Base-by-base conservation (phyloP, 2,888 invertebrate species). In the Incurvaria masculella region DNA sequence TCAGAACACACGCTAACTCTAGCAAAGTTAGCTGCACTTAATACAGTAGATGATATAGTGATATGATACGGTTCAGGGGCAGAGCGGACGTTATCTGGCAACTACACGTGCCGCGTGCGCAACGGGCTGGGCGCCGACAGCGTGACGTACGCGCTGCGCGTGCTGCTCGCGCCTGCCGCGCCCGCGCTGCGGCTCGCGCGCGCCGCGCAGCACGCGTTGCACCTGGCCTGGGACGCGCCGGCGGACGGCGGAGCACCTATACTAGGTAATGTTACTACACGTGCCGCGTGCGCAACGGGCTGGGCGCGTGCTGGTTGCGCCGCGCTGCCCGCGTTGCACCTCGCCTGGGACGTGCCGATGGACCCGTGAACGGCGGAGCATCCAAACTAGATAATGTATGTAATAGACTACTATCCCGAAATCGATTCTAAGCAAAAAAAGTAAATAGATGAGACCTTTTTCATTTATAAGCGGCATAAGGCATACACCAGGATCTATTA, bases 101-200 rank as follows among this genome's bases (percentile, higher is more conserved):
- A 90, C 80, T 90, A 88, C 70, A 85, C 88, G 47, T 90, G 90
- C 63, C 76, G 82, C 44, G 88, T 87, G 46, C 86, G 86, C 61
- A 92, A 92, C 72, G 76, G 84, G 48, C 86, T 85, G 58, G 92
- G 93, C n/a, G 82, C 83, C 51, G 93, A 93, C 69, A 82, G 85
- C 57, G 84, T 89, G 54, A 81, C 83, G 51, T 88, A 88, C 64
- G 81, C 83, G 41, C 68, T 88, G 53, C 78, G 83, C 55, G 87
- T 90, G 18, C 82, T 87, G 61, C 81, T 85, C 60, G 81, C 87
- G 20, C 90, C 89, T 8, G 74, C 74, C 49, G 74, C 86, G 43
- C 88, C 88, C 38, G 70, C 73, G 54, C 76, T 87, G 56, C 83
- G 85, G 54, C 79, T 88, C 4, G 72, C 79, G 50, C 79, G 81